phyloP scores from a whole-genome alignment of 2,113 vertebrate genomes.

The Microcebus ravelobensis region DNA sequence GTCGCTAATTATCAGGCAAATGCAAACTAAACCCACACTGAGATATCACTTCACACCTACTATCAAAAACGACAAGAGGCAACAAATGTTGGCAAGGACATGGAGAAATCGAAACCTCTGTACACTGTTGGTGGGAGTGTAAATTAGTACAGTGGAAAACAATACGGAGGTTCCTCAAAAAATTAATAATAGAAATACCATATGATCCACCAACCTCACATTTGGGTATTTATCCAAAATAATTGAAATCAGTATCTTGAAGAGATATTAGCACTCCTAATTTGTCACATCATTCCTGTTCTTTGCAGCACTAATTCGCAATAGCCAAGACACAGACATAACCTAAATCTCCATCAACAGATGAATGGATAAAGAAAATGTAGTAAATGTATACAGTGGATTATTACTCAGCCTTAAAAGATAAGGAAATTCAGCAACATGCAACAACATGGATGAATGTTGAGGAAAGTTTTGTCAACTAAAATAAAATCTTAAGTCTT shows the following conservation, averaged over 20 bases:
- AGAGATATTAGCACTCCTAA: no score
- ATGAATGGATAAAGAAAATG: neutral
- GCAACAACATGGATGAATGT: neutral
- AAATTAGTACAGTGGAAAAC: neutral
- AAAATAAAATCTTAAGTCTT: no score
- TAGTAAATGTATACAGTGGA: accelerated
- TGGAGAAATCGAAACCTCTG: neutral
- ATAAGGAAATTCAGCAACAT: neutral
- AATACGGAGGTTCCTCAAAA: neutral
- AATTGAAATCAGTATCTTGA: neutral
- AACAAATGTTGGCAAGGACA: neutral
- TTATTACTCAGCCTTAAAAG: neutral
- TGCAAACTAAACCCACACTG: neutral
- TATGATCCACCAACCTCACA: neutral
- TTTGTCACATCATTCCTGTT: no score
- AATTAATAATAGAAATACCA: neutral
- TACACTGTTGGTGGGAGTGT: neutral
- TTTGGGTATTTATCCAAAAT: neutral
- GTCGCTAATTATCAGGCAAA: neutral
- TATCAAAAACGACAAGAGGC: neutral
- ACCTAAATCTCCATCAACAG: neutral
- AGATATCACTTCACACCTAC: neutral
- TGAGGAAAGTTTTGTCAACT: neutral
- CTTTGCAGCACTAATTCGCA: neutral
- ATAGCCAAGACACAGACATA: neutral